These are phyloP conservation scores for Drosophila virilis DNA, from an alignment of 1,140 invertebrate genomes.

Conservation along the genomic window DNA sequence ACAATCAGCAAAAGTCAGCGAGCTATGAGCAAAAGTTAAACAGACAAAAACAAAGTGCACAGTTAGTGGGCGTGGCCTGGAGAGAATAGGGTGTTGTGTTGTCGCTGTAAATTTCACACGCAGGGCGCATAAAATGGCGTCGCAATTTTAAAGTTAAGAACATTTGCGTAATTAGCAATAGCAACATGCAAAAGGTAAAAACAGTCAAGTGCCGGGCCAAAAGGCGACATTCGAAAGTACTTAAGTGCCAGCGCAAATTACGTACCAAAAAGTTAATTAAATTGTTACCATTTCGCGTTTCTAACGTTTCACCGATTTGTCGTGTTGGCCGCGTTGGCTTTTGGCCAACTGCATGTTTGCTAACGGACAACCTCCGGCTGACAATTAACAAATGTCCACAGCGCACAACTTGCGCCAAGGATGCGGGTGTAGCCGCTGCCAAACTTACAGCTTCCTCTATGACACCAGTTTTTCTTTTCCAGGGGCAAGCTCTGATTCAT, in stretches of 20 bases:
- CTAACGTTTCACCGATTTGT: constrained; percentile 8
- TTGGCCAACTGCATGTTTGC: constrained; percentile 75
- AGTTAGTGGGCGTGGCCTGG: constrained; percentile 21
- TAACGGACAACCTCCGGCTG: constrained; percentile 43
- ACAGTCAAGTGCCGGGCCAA: constrained; percentile 1
- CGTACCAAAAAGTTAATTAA: constrained; percentile 72
- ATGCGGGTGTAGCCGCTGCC: constrained; percentile 43
- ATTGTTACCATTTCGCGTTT: constrained; percentile 59
- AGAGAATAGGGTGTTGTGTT: constrained; percentile 31
- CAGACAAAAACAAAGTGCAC: constrained; percentile 78
- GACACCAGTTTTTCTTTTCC: constrained; percentile 22
- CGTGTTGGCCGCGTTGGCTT: constrained; percentile 58
- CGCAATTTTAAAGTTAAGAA: constrained; percentile 72
- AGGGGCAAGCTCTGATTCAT: not conserved
- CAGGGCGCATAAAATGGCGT: constrained; percentile 57
- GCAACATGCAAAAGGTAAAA: constrained; percentile 46
- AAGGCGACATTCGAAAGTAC: constrained; percentile 28
- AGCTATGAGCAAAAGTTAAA: constrained; percentile 78
- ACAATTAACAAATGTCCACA: constrained; percentile 79
- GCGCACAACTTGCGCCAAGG: constrained; percentile 44
- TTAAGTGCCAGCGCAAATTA: constrained; percentile 64
- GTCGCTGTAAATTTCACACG: constrained; percentile 66
- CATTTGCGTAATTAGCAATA: constrained; percentile 75
- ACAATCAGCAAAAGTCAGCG: constrained; percentile 72
- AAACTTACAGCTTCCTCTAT: constrained; percentile 12